Evolutionary conservation across 2,888 invertebrate genomes (phyloP).

Genomic region (Lasius fuliginosus): DNA sequence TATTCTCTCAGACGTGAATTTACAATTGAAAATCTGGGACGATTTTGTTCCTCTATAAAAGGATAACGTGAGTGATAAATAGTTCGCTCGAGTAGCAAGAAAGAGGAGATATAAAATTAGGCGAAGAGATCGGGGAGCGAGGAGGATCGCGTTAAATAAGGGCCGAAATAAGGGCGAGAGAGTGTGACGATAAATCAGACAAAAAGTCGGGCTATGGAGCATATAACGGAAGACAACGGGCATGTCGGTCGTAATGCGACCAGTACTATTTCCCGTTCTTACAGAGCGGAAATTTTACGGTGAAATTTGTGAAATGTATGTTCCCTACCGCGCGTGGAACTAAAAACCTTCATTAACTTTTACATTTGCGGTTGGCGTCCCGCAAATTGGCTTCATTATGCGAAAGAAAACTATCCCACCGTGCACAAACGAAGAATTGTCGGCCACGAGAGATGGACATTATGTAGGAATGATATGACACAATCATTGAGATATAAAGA

Average conservation of each 20-base stretch:
- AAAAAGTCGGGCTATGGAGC: constrained; percentile 58
- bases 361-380: constrained; percentile 43
- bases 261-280: constrained; percentile 56
- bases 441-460: constrained; percentile 4
- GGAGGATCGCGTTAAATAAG: constrained; percentile 69
- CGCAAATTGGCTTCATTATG: constrained; percentile 55
- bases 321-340: neutral
- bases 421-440: constrained; percentile 44
- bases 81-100: constrained; percentile 10
- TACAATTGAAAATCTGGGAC: constrained; percentile 38
- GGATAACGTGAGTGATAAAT: constrained; percentile 34
- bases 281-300: constrained; percentile 55
- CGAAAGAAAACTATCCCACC: constrained; percentile 28
- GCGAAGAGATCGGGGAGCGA: constrained; percentile 2
- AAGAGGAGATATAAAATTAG: constrained; percentile 32
- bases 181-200: constrained; percentile 69
- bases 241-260: constrained; percentile 68
- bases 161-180: constrained; percentile 67
- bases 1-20: constrained; percentile 6
- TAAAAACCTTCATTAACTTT: constrained; percentile 54
- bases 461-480: constrained; percentile 19
- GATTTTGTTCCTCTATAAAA: constrained; percentile 21
- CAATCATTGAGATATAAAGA: neutral
- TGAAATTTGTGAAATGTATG: constrained; percentile 42
- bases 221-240: constrained; percentile 58